A percentile compares a stretch with the other conserved stretches of the same genome.
phyloP scores from a whole-genome alignment of 2,888 invertebrate genomes.

The Drosophila infuscata region DNA sequence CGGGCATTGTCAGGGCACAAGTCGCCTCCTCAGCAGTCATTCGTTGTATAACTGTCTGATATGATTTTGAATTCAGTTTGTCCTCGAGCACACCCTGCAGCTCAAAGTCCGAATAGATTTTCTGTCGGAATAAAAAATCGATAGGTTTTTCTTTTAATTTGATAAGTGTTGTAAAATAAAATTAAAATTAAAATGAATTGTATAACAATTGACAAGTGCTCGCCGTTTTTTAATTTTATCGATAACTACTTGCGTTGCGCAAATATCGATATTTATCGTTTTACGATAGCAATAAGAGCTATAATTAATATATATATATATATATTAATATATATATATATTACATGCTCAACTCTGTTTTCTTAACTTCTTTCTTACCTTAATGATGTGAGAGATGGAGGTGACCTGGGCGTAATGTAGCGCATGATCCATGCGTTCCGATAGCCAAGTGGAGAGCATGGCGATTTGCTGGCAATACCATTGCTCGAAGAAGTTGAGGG shows the following conservation, averaged over 20 bases:
- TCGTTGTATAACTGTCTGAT: slow-evolving; percentile 95
- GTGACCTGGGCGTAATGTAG: slow-evolving; percentile 99
- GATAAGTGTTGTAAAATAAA: no score
- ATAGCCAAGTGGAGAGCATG: slow-evolving; percentile 97
- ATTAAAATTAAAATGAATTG: no score
- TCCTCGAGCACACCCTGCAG: slow-evolving; percentile 99
- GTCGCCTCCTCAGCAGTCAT: slow-evolving; percentile 99
- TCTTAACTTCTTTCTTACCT: slow-evolving; percentile 87
- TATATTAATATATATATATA: no score
- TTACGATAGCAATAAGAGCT: no score
- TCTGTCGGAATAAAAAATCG: slow-evolving; percentile 86
- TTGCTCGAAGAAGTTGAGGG: slow-evolving; percentile 90
- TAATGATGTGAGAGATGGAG: slow-evolving; percentile 97
- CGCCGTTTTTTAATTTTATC: no score
- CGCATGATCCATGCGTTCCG: slow-evolving; percentile 95
- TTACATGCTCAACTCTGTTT: no score
- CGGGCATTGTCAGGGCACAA: slow-evolving; percentile 93
- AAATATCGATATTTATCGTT: not conserved
- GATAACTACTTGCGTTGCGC: no score
- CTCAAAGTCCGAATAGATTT: slow-evolving; percentile 99
- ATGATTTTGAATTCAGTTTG: slow-evolving; percentile 97
- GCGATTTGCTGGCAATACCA: slow-evolving; percentile 98
- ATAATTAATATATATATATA: no score
- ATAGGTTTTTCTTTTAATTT: no score
- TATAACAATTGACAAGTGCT: no score